Percentiles rank a stretch among this genome's conserved stretches.
phyloP scores from a whole-genome alignment of 2,797 vertebrate species.

The Myoxocephalus aenaeus region DNA sequence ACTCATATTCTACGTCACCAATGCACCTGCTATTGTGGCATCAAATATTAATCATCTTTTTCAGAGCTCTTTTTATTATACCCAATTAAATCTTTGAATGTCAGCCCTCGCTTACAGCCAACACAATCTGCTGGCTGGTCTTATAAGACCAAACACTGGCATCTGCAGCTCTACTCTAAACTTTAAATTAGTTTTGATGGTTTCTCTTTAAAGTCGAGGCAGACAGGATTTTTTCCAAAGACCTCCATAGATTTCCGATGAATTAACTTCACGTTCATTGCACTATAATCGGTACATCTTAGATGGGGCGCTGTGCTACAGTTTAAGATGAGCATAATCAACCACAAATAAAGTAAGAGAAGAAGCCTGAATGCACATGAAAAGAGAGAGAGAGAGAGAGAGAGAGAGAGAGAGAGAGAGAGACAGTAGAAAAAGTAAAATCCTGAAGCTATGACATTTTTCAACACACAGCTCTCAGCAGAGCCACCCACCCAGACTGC shows the following conservation, averaged over 20 bases:
- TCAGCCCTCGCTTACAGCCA: neutral
- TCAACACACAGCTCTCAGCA: slow-evolving; percentile 34
- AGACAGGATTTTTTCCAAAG: neutral
- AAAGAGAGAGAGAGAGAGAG: no score
- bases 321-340: neutral
- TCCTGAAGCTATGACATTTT: slow-evolving; percentile 40
- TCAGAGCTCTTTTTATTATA: neutral
- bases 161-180: neutral
- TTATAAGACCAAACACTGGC: neutral
- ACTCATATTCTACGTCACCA: neutral
- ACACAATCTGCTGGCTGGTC: neutral
- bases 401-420: neutral
- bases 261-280: neutral
- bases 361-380: neutral
- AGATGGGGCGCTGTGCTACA: neutral
- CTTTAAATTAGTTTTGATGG: neutral
- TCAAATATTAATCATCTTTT: neutral
- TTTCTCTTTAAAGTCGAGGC: neutral
- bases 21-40: neutral
- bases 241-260: neutral
- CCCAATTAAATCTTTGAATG: neutral
- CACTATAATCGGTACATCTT: neutral
- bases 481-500: slow-evolving; percentile 34
- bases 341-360: neutral
- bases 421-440: neutral